A percentile compares a stretch with the other conserved stretches of the same genome.
Evolutionary conservation across 2,113 vertebrate genomes (phyloP).

Genomic region (Melanotaenia duboulayi): DNA sequence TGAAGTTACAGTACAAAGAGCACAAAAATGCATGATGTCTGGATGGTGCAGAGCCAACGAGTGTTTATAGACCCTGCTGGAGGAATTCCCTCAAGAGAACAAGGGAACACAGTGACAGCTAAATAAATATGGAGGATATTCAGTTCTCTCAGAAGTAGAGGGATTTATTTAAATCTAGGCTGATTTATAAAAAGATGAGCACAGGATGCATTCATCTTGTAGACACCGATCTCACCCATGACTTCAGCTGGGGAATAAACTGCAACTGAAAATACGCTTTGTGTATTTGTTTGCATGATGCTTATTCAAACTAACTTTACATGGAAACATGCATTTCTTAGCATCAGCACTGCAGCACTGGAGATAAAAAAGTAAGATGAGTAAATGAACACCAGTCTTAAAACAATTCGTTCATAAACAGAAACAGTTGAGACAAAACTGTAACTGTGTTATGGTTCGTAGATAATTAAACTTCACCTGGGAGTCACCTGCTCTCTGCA

Average conservation of each 20-base stretch:
- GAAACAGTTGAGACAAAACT: not conserved
- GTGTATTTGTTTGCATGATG: not conserved
- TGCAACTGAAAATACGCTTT: not conserved
- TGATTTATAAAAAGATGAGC: constrained; percentile 39
- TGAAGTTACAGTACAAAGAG: too few species aligned
- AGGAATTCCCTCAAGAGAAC: constrained; percentile 48
- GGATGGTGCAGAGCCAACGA: not conserved
- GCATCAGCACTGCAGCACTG: not conserved
- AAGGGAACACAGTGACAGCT: not conserved
- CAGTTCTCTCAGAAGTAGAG: constrained; percentile 1
- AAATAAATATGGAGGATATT: not conserved
- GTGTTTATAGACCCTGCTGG: constrained; percentile 21
- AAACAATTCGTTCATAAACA: not conserved
- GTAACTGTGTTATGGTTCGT: too few species aligned
- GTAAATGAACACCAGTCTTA: not conserved
- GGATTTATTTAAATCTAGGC: constrained; percentile 28
- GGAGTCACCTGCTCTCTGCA: constrained; percentile 17
- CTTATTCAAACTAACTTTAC: not conserved
- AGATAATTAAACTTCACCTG: constrained; percentile 25
- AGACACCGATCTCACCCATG: too few species aligned
- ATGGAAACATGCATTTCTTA: not conserved
- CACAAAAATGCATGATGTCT: not conserved
- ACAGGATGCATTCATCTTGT: constrained; percentile 15
- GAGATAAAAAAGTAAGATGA: too few species aligned
- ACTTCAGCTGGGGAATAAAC: not conserved